Evolutionary conservation across 2,888 invertebrate species (phyloP).

Genomic region (Cartodere bifasciata): DNA sequence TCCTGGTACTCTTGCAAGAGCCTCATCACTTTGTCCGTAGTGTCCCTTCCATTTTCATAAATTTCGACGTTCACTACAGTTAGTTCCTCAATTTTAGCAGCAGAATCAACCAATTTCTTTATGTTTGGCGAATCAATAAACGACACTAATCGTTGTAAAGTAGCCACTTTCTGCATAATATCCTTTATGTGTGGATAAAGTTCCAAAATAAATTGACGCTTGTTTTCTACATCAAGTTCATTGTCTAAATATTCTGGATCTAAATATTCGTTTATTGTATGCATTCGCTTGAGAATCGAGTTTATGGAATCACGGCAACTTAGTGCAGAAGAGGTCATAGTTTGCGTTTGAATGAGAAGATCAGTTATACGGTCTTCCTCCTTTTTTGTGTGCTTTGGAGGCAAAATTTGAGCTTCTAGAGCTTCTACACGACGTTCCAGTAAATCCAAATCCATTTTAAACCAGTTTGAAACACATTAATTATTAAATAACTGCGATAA

Average conservation of each 20-base stretch:
- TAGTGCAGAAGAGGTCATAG: slow-evolving; percentile 38
- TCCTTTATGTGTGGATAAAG: slow-evolving; percentile 36
- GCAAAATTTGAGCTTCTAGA: slow-evolving; percentile 36
- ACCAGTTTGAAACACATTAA: too few relatives aligned
- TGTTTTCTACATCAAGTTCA: slow-evolving; percentile 35
- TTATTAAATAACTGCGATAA: too few relatives aligned
- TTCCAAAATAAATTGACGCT: slow-evolving; percentile 36
- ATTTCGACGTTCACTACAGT: slow-evolving; percentile 32
- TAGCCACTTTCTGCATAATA: slow-evolving; percentile 28
- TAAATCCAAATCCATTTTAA: too few relatives aligned
- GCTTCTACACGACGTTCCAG: slow-evolving; percentile 36
- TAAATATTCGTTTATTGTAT: slow-evolving; percentile 36
- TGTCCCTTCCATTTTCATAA: slow-evolving; percentile 30
- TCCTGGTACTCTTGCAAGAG: slow-evolving; percentile 38
- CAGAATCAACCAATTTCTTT: slow-evolving; percentile 33
- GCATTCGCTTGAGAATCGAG: slow-evolving; percentile 34
- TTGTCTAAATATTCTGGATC: slow-evolving; percentile 35
- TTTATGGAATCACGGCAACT: slow-evolving; percentile 39
- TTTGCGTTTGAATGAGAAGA: slow-evolving; percentile 35
- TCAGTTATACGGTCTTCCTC: slow-evolving; percentile 31
- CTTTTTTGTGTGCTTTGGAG: slow-evolving; percentile 24
- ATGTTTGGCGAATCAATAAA: slow-evolving; percentile 35
- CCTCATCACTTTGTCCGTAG: slow-evolving; percentile 32
- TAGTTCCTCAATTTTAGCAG: slow-evolving; percentile 33
- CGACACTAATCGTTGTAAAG: slow-evolving; percentile 32